phyloP scores from a whole-genome alignment of 2,888 invertebrate species.

The Myopa testacea region DNA sequence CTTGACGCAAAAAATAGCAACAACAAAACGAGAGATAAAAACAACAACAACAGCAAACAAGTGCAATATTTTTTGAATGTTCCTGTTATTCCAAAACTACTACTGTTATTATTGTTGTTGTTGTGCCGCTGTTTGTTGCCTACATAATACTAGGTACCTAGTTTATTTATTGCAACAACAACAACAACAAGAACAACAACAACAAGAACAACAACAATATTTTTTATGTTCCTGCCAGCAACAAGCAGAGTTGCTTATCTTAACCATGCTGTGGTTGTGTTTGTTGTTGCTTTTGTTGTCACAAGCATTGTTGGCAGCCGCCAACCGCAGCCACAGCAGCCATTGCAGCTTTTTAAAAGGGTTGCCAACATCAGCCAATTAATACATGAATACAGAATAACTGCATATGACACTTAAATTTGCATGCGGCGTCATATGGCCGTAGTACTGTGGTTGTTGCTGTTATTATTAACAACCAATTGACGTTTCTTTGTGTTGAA shows the following conservation, averaged over 20 bases:
- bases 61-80: background rate
- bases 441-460: background rate
- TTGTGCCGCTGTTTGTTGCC: background rate
- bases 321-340: background rate
- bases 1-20: background rate
- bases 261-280: background rate
- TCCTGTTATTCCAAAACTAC: background rate
- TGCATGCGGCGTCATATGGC: slow-evolving; percentile 6
- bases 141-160: background rate
- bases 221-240: background rate
- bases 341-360: background rate
- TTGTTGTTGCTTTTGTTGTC: background rate
- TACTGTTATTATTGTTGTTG: slow-evolving; percentile 8
- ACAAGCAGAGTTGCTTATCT: background rate
- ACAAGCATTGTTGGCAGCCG: background rate
- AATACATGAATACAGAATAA: background rate
- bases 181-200: background rate
- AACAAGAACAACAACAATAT: background rate
- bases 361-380: slow-evolving; percentile 8
- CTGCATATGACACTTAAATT: background rate
- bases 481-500: slow-evolving; percentile 29
- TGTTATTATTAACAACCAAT: slow-evolving; percentile 17
- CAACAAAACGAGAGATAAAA: background rate
- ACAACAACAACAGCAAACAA: background rate
- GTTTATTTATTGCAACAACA: background rate